Evolutionary conservation across 1,140 invertebrate genomes (phyloP), one percentile per base, ranked within the genome.

Genomic region (Acromyrmex charruanus): DNA sequence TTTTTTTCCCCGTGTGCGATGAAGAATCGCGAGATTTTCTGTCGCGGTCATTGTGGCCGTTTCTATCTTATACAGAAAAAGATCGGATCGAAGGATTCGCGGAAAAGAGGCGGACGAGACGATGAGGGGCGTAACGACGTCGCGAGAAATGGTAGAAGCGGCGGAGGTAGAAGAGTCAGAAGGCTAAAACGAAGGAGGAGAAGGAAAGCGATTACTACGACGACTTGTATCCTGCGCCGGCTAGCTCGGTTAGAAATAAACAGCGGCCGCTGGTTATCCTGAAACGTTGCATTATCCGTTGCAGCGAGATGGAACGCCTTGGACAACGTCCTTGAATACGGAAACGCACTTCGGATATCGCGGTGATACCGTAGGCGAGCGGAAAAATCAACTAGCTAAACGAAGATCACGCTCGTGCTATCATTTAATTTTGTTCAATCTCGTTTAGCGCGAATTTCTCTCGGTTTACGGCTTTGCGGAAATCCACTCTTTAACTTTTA

Each of bases 291-390:
- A 95, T 95, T 95, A 95, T 95, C 94, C 94, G 93, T 94, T 93
- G 90, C 94, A 95, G 92, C 95, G 94, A 95, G 93, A 94, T 93
- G 94, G 94, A 95, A 95, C 94, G 94, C 74, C 88, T 90, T 63
- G 79, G 85, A 82, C 85, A 84, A 49, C 90, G 94, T 94, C 94
- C 94, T 95, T 95, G 94, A 92, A 91, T 82, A 85, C 59, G 84
- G 81, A 79, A 86, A 89, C 72, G 87, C 51, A 31, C 66, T 86
- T 69, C 53, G 39, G 68, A 59, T 72, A 44, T 25, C 66, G 53
- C 53, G 51, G 63, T 18, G 69, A 14, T 77, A 77, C 72, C 28
- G 61, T 39, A 28, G 58, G 31, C 63, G 39, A 74, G n/a, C 80
- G 28, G 81, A 66, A 87, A 87, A 49, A 87, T 79, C 75, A 65